Percentiles rank a stretch among this genome's conserved stretches.
These are phyloP conservation scores for Lophius americanus DNA, from an alignment of 2,797 vertebrate species.

Conservation along the genomic window DNA sequence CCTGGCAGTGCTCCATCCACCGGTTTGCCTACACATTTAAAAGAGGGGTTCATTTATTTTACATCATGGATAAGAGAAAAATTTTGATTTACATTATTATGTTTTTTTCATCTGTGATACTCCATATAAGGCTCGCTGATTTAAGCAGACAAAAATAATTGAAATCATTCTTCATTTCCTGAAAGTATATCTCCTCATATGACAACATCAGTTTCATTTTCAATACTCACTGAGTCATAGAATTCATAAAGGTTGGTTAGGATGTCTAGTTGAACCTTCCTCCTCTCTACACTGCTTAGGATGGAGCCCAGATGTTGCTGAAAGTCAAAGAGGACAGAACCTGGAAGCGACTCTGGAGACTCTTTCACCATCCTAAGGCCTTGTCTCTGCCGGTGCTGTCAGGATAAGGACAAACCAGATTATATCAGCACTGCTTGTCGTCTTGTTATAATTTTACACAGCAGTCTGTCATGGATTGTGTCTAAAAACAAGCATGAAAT, in stretches of 20 bases:
- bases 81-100: background rate
- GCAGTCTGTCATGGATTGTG: background rate
- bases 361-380: conserved; percentile 76
- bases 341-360: conserved; percentile 68
- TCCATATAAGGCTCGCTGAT: background rate
- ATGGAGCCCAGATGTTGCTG: conserved; percentile 77
- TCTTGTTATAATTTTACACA: background rate
- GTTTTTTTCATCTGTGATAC: background rate
- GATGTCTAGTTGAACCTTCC: conserved; percentile 77
- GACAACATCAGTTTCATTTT: background rate
- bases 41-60: background rate
- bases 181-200: background rate
- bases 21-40: conserved; percentile 72
- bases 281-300: conserved; percentile 71
- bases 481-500: background rate
- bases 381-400: conserved; percentile 79
- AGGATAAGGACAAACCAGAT: background rate
- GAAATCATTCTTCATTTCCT: background rate
- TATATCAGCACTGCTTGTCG: background rate
- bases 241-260: conserved; percentile 83
- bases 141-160: too few relatives aligned
- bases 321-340: conserved; percentile 67
- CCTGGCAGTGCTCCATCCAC: conserved; percentile 81
- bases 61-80: background rate
- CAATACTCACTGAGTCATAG: conserved; percentile 80